Evolutionary conservation across 2,113 vertebrate species (phyloP).

Genomic region (Phoxinus phoxinus): DNA sequence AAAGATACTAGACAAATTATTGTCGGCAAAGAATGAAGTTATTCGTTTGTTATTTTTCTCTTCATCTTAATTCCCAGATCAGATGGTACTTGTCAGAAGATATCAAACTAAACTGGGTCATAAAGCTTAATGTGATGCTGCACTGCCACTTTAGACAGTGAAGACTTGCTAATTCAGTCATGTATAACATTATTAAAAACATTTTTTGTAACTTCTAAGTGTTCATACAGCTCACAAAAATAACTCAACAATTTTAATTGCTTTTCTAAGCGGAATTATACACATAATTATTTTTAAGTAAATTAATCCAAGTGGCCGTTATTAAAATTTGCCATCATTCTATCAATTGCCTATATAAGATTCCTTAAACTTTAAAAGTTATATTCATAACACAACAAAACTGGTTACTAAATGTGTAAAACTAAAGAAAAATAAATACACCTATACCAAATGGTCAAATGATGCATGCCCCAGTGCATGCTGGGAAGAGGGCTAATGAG

Average conservation of each 20-base stretch:
- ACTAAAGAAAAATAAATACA: not conserved
- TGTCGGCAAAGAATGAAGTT: constrained; percentile 19
- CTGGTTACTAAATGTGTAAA: not conserved
- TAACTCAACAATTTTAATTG: not conserved
- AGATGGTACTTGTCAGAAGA: not conserved
- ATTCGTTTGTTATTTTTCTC: constrained; percentile 39
- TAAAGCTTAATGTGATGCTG: not conserved
- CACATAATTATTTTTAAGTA: not conserved
- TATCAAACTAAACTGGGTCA: not conserved
- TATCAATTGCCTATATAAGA: not conserved
- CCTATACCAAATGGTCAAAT: not conserved
- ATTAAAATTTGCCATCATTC: not conserved
- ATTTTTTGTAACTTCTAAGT: not conserved
- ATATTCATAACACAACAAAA: not conserved
- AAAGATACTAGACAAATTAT: constrained; percentile 37
- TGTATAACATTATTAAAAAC: not conserved
- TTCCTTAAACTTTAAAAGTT: not conserved
- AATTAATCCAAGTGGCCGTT: not conserved
- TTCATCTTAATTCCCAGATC: not conserved
- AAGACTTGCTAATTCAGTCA: not conserved
- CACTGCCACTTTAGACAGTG: not conserved
- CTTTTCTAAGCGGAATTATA: not conserved
- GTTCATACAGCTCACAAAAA: not conserved
- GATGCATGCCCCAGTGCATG: not conserved
- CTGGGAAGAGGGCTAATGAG: too few relatives aligned